Percentiles rank a stretch among this genome's conserved stretches.
phyloP scores from a whole-genome alignment of 1,140 invertebrate species.

The Pectinophora gossypiella region DNA sequence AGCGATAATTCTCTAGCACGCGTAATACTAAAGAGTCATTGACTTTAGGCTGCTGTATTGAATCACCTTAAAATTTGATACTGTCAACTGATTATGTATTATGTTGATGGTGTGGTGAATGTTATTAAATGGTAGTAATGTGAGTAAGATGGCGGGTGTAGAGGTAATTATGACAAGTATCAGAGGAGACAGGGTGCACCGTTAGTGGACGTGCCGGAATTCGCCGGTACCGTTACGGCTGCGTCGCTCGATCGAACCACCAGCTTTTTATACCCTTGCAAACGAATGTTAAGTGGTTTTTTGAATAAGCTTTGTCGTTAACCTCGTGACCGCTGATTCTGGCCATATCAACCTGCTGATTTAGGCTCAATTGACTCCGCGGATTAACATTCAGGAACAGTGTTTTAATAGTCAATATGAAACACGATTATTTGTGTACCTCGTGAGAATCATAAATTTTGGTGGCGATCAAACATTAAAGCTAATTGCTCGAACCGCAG shows the following conservation, averaged over 20 bases:
- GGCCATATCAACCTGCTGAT: not conserved
- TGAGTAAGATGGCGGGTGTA: slow-evolving; percentile 19
- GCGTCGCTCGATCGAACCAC: slow-evolving; percentile 13
- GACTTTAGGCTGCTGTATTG: no score
- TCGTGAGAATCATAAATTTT: not conserved
- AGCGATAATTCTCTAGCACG: no score
- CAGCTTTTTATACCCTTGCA: not conserved
- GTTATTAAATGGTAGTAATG: slow-evolving; percentile 29
- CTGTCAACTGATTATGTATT: no score
- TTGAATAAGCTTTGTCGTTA: slow-evolving; percentile 6
- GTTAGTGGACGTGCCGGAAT: slow-evolving; percentile 53
- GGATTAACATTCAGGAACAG: not conserved
- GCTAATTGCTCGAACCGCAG: not conserved
- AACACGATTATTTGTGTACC: not conserved
- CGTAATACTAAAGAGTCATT: no score
- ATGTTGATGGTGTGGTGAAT: no score
- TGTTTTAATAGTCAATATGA: not conserved
- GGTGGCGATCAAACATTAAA: not conserved
- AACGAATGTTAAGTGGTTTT: not conserved
- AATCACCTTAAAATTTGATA: no score
- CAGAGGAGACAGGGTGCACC: slow-evolving; percentile 32
- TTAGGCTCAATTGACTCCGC: no score
- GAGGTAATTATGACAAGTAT: slow-evolving; percentile 35
- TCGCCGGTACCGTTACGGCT: slow-evolving; percentile 39
- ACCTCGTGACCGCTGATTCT: slow-evolving; percentile 3